Evolutionary conservation across 2,113 vertebrate species (phyloP), one percentile per base, ranked within the genome.

Genomic region (Xerus inauris): DNA sequence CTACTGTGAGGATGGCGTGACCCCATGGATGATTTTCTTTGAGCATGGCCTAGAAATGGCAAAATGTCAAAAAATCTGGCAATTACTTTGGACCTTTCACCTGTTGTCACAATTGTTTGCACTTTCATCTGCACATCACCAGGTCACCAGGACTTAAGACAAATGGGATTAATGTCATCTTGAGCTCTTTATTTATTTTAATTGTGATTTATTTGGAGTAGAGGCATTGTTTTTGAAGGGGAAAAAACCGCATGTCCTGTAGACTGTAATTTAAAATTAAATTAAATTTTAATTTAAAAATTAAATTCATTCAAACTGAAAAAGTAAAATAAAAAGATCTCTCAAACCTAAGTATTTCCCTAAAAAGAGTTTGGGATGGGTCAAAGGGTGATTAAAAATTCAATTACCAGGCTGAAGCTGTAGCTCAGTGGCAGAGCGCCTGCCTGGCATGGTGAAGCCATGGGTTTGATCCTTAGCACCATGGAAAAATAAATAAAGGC

Each of bases 341-440:
- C 62, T 32, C 4, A 84, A 67, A 79, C 17, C 45, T 80, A 83
- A 93, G 42, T 75, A 76, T 40, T 85, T 49, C 69, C 28, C 51
- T 57, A 42, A 49, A 65, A 92, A 89, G 54, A 80, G 7, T 84
- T 94, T 83, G 16, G 17, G 20, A 6, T 88, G 47, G 30, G 11
- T 79, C 49, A 96, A 77, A 96, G 73, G 94, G 4, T 71, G 92
- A 92, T 69, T 14, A 5, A 77, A 82, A 77, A 45, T 95, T n/a
- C n/a, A n/a, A n/a, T n/a, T n/a, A n/a, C n/a, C n/a, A n/a, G n/a
- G n/a, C 45, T 47, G 45, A 8, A 8, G 8, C 8, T 47, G 45
- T 47, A 8, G 45, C 45, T 47, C 45, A 47, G 45, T 8, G 45
- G 45, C 8, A 47, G 45, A 47, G 45, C 45, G 45, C 45, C 8